phyloP scores from a whole-genome alignment of 2,888 invertebrate genomes.

The Melanchra persicariae region DNA sequence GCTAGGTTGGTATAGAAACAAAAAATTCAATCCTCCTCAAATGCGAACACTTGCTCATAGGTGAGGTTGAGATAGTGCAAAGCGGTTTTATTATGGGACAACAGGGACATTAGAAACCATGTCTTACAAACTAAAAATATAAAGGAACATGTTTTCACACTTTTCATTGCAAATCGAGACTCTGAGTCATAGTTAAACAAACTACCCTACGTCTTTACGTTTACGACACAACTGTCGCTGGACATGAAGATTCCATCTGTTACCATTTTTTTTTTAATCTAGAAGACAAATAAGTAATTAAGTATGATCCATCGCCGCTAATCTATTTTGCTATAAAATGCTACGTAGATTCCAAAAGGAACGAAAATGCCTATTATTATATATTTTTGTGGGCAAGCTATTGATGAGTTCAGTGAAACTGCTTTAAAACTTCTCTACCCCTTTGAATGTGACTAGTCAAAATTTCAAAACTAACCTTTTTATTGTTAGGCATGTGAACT shows the following conservation, averaged over 20 bases:
- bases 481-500: neutral
- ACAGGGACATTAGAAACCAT: slow-evolving; percentile 33
- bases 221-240: slow-evolving; percentile 45
- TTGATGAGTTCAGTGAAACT: neutral
- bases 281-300: slow-evolving; percentile 36
- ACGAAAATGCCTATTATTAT: neutral
- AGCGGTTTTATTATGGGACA: slow-evolving; percentile 39
- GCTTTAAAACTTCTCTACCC: neutral
- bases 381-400: neutral
- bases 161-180: slow-evolving; percentile 47
- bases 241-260: slow-evolving; percentile 25
- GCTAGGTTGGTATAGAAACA: slow-evolving; percentile 15
- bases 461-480: neutral
- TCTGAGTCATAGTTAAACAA: slow-evolving; percentile 23
- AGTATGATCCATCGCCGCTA: slow-evolving; percentile 55
- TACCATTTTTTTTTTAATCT: slow-evolving; percentile 15
- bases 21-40: slow-evolving; percentile 35
- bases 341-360: slow-evolving; percentile 5
- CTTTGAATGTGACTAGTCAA: neutral
- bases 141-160: slow-evolving; percentile 64
- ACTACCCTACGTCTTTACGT: slow-evolving; percentile 48
- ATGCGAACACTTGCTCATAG: slow-evolving; percentile 44
- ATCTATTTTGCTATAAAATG: slow-evolving; percentile 9
- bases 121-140: slow-evolving; percentile 60
- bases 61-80: slow-evolving; percentile 21